Evolutionary conservation across 2,113 vertebrate species (phyloP), one percentile per base, ranked within the genome.

Genomic region (Urocitellus parryii): DNA sequence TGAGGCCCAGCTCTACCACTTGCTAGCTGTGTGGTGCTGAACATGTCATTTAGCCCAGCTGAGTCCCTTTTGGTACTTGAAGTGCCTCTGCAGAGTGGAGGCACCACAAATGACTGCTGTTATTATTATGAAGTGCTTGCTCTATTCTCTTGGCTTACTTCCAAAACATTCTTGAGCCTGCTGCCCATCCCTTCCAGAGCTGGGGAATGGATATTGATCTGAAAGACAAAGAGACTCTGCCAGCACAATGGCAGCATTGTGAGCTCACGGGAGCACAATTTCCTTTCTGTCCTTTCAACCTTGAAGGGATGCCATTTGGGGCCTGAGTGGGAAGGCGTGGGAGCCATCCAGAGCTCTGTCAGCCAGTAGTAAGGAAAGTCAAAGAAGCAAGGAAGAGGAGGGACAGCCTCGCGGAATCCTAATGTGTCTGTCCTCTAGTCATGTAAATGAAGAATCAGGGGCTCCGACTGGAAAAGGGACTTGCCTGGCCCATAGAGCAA

Each of bases 181-280:
- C 29, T 18, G 51, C 74, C 68, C 25, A 24, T 61, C 34, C 45
- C 32, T 58, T 18, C n/a, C 32, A n/a, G 51, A 51, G 58, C 48
- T 67, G 73, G 58, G 24, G 63, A 42, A 4, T 56, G 90, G 45
- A 65, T 51, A 14, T 20, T 16, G 81, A 90, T 45, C 77, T 78
- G 83, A 18, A 53, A 79, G 90, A 82, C 92, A 82, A 96, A 84
- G 94, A 84, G 73, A 24, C 76, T 73, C 13, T 51, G 70, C 87
- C 0, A 34, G 82, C 78, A 95, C 94, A 93, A 74, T 81, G 53
- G 51, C 83, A 48, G 34, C 51, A 17, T 32, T 91, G 91, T 81
- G 79, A 85, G n/a, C 32, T 25, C n/a, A 2, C 2, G 17, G 11
- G 72, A 68, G 81, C 73, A 65, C 78, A 77, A 5, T 81, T 89